Evolutionary conservation across 2,797 vertebrate species (phyloP).

Genomic region (Crocodylus rhombifer): DNA sequence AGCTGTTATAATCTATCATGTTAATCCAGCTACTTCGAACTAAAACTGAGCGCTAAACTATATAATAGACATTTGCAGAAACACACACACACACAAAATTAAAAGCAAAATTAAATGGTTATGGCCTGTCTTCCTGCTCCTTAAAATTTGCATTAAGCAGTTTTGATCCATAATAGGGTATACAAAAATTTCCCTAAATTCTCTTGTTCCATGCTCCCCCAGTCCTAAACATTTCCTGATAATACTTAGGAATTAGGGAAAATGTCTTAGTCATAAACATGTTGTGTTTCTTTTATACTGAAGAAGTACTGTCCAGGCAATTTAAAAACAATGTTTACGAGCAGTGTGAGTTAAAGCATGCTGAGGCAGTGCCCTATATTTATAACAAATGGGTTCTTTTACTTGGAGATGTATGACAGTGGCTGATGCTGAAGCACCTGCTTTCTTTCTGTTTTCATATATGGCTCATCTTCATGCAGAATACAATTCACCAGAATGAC

Average conservation of each 20-base stretch:
- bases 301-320: background rate
- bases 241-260: background rate
- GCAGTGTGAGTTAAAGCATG: background rate
- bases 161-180: background rate
- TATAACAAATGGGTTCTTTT: background rate
- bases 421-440: background rate
- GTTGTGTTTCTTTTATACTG: background rate
- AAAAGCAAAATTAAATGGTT: background rate
- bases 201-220: background rate
- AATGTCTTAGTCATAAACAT: background rate
- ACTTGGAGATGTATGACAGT: background rate
- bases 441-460: background rate
- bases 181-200: background rate
- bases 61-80: background rate
- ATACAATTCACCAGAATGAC: background rate
- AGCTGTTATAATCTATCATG: background rate
- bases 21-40: background rate
- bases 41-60: constrained; percentile 13
- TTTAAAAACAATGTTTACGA: background rate
- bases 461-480: background rate
- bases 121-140: background rate
- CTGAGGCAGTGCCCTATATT: background rate
- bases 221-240: background rate
- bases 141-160: background rate
- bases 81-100: background rate